Evolutionary conservation across 2,888 invertebrate genomes (phyloP).

Genomic region (Xanthostigma xanthostigma): DNA sequence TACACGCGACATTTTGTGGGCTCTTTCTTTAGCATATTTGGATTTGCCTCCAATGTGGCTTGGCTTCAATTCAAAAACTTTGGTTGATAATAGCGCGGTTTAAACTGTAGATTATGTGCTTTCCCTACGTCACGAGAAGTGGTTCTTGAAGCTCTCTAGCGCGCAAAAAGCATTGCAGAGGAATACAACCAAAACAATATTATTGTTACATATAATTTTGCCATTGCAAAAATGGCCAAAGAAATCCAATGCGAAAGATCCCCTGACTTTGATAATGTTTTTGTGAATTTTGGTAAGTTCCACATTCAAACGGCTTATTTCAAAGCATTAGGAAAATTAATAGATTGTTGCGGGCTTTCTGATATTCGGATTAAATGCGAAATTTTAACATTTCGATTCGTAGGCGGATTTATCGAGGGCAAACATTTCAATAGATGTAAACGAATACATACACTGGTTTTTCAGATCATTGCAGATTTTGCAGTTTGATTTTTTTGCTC

Average conservation of each 20-base stretch:
- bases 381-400: constrained; percentile 13
- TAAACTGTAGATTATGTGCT: background rate
- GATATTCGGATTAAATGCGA: constrained; percentile 9
- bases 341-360: constrained; percentile 12
- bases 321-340: constrained; percentile 14
- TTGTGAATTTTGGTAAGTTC: constrained; percentile 9
- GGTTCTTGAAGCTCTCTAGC: too few species aligned
- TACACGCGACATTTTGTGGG: background rate
- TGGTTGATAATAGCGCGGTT: background rate
- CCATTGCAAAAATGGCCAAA: constrained; percentile 14
- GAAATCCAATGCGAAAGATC: constrained; percentile 11
- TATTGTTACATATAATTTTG: constrained; percentile 11
- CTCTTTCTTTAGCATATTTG: background rate
- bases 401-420: constrained; percentile 9
- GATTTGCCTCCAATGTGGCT: background rate
- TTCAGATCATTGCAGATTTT: too few species aligned
- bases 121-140: background rate
- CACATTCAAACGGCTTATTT: constrained; percentile 13
- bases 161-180: too few species aligned
- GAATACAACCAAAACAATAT: constrained; percentile 10
- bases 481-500: too few species aligned
- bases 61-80: background rate
- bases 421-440: constrained; percentile 9
- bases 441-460: too few species aligned
- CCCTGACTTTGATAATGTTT: constrained; percentile 10